Conservation (phyloP, 2,797 vertebrate species). For the Gadopsis bispinosus region DNA sequence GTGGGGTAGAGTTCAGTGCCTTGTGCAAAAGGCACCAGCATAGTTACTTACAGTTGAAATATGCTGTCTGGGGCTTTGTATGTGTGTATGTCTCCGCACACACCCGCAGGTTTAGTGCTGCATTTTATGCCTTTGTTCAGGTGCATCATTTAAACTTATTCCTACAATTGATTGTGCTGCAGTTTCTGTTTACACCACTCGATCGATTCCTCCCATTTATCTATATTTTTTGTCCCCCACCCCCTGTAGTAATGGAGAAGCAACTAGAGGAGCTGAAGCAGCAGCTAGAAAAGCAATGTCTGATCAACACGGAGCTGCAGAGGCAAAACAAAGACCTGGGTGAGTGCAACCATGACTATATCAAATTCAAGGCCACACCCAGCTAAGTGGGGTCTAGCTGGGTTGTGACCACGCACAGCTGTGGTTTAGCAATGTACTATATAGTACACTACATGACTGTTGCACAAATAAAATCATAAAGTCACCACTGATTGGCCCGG, state of each 20-base stretch:
- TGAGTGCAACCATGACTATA: slow-evolving; percentile 59
- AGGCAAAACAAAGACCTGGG: slow-evolving; percentile 83
- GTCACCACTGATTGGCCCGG: neutral
- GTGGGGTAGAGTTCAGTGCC: slow-evolving; percentile 35
- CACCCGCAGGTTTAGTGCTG: neutral
- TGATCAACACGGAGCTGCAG: slow-evolving; percentile 80
- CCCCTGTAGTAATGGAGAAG: slow-evolving; percentile 82
- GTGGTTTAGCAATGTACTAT: neutral
- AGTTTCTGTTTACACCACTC: neutral
- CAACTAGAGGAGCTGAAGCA: slow-evolving; percentile 82
- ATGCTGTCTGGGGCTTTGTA: slow-evolving; percentile 7
- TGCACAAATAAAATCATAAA: neutral
- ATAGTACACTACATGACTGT: too few species aligned
- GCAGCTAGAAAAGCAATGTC: slow-evolving; percentile 83
- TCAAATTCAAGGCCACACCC: neutral
- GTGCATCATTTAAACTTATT: neutral
- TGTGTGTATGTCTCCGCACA: slow-evolving; percentile 12
- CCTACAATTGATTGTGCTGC: neutral
- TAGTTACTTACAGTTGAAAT: slow-evolving; percentile 18
- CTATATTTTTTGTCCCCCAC: neutral
- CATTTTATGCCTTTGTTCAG: slow-evolving; percentile 1
- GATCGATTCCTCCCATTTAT: neutral
- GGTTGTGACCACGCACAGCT: slow-evolving; percentile 4
- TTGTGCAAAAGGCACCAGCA: slow-evolving; percentile 41
- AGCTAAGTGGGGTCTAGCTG: neutral